These are phyloP conservation scores for Ladona fulva DNA, from an alignment of 1,140 invertebrate species.

Conservation along the genomic window DNA sequence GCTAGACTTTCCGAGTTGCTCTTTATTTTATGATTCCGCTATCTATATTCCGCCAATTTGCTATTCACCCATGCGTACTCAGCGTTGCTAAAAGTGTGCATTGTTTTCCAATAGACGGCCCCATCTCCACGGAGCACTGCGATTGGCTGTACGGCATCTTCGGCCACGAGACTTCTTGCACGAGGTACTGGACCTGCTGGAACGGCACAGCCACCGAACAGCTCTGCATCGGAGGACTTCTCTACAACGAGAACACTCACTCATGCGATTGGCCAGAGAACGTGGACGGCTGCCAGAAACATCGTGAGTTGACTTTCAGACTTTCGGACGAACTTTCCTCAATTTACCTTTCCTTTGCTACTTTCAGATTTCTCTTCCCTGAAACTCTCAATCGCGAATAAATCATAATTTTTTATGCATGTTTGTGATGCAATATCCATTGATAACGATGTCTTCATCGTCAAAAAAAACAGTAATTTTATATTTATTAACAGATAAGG, in stretches of 20 bases:
- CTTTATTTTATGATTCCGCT: too few relatives aligned
- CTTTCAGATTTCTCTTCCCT: too few relatives aligned
- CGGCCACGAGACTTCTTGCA: conserved; percentile 86
- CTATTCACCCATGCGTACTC: too few relatives aligned
- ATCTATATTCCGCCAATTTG: too few relatives aligned
- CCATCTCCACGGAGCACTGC: conserved; percentile 75
- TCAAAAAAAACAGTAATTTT: too few relatives aligned
- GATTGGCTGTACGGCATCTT: conserved; percentile 90
- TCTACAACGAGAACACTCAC: conserved; percentile 83
- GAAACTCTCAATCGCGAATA: too few relatives aligned
- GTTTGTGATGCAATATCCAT: too few relatives aligned
- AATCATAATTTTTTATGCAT: too few relatives aligned
- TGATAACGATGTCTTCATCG: too few relatives aligned
- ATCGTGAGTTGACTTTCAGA: conserved; percentile 57
- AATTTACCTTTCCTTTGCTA: neutral
- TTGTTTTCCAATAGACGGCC: conserved; percentile 51
- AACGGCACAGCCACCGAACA: conserved; percentile 87
- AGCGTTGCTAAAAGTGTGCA: too few relatives aligned
- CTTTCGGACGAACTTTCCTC: neutral
- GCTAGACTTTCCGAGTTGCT: too few relatives aligned
- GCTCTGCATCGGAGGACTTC: conserved; percentile 81
- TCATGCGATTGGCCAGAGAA: conserved; percentile 91
- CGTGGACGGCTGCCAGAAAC: conserved; percentile 84
- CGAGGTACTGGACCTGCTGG: conserved; percentile 90
- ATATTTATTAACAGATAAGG: too few relatives aligned